Percentiles rank a stretch among this genome's conserved stretches.
phyloP scores from a whole-genome alignment of 2,888 invertebrate genomes.

The Nymphalis polychloros region DNA sequence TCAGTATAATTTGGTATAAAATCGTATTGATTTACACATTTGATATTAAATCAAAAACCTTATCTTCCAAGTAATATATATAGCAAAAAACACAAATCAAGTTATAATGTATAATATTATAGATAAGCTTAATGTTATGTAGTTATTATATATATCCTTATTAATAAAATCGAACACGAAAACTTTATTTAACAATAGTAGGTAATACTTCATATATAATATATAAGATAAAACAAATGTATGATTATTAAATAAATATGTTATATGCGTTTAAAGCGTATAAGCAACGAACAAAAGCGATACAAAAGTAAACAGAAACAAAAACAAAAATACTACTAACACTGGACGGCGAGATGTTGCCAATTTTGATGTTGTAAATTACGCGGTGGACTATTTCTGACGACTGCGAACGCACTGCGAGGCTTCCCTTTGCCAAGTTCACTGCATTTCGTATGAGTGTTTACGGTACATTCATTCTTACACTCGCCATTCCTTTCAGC shows the following conservation, averaged over 20 bases:
- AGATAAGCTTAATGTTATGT: too few species aligned
- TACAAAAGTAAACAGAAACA: conserved; percentile 44
- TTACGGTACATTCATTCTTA: conserved; percentile 76
- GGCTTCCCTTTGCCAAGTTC: conserved; percentile 76
- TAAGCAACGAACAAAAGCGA: conserved; percentile 24
- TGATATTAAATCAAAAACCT: too few species aligned
- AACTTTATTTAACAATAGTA: too few species aligned
- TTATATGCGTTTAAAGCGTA: not conserved
- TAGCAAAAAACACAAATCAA: too few species aligned
- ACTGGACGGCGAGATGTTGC: conserved; percentile 85
- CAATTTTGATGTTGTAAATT: conserved; percentile 74
- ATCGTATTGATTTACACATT: too few species aligned
- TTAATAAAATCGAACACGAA: too few species aligned
- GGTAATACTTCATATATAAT: not conserved
- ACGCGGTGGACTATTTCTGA: conserved; percentile 83
- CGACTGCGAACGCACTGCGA: conserved; percentile 84
- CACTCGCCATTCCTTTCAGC: conserved; percentile 73
- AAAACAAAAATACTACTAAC: conserved; percentile 77
- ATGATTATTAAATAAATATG: not conserved
- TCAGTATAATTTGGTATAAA: too few species aligned
- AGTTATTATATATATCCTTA: too few species aligned
- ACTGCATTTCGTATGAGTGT: conserved; percentile 76
- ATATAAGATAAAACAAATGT: not conserved
- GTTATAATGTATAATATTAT: too few species aligned
- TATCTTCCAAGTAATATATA: too few species aligned